Evolutionary conservation across 1,140 invertebrate species (phyloP).

Genomic region (Drosophila punjabiensis): DNA sequence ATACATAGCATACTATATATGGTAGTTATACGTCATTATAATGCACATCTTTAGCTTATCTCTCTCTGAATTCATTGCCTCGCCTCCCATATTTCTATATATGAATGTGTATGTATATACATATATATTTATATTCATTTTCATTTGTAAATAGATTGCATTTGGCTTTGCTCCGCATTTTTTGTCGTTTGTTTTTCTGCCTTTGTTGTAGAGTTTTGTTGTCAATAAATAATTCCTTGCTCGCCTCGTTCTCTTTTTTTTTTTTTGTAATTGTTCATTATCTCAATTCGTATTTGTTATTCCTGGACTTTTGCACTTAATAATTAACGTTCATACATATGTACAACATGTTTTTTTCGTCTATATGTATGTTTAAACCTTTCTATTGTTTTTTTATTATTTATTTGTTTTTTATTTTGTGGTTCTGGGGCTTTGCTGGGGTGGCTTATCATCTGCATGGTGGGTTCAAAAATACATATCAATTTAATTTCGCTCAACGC

Average conservation of each 20-base stretch:
- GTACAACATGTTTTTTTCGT: constrained; percentile 5
- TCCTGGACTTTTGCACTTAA: constrained; percentile 71
- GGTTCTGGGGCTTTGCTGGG: constrained; percentile 4
- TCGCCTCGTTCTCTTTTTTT: constrained; percentile 22
- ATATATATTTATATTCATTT: constrained; percentile 8
- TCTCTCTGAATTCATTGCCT: neutral
- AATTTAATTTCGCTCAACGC: constrained; percentile 26
- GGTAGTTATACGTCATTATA: constrained; percentile 4
- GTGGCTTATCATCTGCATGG: constrained; percentile 67
- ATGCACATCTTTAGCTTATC: neutral
- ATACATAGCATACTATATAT: neutral
- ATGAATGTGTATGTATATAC: constrained; percentile 3
- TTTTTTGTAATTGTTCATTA: constrained; percentile 17
- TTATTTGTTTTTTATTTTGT: neutral
- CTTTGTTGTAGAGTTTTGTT: constrained; percentile 49
- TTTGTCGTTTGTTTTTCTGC: constrained; percentile 20
- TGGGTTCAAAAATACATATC: constrained; percentile 63
- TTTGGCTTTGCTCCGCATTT: constrained; percentile 49
- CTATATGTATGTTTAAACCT: constrained; percentile 2
- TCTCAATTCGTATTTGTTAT: constrained; percentile 39
- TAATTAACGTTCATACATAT: constrained; percentile 32
- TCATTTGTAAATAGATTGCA: constrained; percentile 74
- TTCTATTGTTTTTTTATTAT: neutral
- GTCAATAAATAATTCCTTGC: constrained; percentile 65
- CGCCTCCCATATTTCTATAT: neutral